Evolutionary conservation across 2,797 vertebrate species (phyloP).

Genomic region (Lacerta viridis): DNA sequence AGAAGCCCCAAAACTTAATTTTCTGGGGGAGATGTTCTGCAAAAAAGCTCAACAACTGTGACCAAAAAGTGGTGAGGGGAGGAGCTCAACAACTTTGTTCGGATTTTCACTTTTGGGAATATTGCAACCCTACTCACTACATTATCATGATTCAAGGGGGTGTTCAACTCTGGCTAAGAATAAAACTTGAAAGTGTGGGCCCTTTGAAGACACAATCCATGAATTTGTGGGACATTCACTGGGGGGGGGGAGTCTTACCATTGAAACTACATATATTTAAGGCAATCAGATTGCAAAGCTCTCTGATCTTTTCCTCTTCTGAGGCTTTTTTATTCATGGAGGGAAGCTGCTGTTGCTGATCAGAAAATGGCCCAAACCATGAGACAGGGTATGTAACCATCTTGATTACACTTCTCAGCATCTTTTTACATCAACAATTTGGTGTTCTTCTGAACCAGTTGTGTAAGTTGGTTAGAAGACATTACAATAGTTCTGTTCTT

Average conservation of each 20-base stretch:
- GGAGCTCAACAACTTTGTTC: too few species aligned
- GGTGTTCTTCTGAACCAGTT: background rate
- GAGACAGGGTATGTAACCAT: background rate
- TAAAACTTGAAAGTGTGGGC: background rate
- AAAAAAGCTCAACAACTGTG: too few species aligned
- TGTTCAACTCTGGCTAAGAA: slow-evolving; percentile 13
- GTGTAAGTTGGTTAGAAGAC: background rate
- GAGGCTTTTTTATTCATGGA: slow-evolving; percentile 3
- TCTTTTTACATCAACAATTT: background rate
- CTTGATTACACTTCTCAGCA: background rate
- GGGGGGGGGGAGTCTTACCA: background rate
- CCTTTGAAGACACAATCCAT: slow-evolving; percentile 2
- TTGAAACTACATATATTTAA: slow-evolving; percentile 22
- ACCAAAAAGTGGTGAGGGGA: too few species aligned
- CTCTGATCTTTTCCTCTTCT: slow-evolving; percentile 12
- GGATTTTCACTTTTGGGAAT: too few species aligned
- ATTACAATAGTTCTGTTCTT: background rate
- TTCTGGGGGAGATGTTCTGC: too few species aligned
- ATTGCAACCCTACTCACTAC: too few species aligned
- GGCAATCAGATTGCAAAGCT: background rate
- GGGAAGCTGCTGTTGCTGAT: background rate
- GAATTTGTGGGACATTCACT: background rate
- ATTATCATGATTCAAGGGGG: background rate
- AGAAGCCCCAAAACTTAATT: too few species aligned
- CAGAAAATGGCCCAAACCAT: slow-evolving; percentile 17